Conservation (phyloP, 2,888 invertebrate genomes). For the Troglohyphantes excavatus region DNA sequence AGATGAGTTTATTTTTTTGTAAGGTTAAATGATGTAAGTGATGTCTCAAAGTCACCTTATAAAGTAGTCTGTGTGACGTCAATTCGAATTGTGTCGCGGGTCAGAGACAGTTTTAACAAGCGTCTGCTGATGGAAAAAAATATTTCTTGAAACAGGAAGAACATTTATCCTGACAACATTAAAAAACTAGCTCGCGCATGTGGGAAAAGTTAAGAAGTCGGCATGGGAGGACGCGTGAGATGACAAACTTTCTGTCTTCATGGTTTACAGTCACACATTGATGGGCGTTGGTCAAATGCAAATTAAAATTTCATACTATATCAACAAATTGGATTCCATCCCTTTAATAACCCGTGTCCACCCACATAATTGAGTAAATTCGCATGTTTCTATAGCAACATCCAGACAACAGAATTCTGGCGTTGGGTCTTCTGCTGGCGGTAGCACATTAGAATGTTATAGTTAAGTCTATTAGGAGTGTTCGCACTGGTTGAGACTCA, state of each 20-base stretch:
- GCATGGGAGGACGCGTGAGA: not conserved
- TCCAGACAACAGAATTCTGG: too few species aligned
- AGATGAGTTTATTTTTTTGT: too few species aligned
- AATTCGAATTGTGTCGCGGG: conserved; percentile 46
- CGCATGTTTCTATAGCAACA: too few species aligned
- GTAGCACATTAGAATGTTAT: too few species aligned
- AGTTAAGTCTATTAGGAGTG: too few species aligned
- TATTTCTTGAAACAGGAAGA: conserved; percentile 6
- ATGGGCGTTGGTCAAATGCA: too few species aligned
- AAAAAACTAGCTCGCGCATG: conserved; percentile 11
- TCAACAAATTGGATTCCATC: too few species aligned
- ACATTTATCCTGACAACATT: not conserved
- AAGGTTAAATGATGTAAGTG: not conserved
- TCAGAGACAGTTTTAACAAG: conserved; percentile 33
- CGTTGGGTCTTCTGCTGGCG: too few species aligned
- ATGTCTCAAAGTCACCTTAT: conserved; percentile 43
- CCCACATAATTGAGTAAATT: too few species aligned
- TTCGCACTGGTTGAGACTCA: too few species aligned
- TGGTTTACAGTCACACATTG: not conserved
- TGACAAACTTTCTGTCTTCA: not conserved
- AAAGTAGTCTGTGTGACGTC: conserved; percentile 55
- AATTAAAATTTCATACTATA: too few species aligned
- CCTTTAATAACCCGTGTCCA: too few species aligned
- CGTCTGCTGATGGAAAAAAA: conserved; percentile 26
- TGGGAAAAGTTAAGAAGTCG: not conserved